A percentile compares a stretch with the other conserved stretches of the same genome.
Conservation (phyloP, 2,888 invertebrate species). For the Cepaea hortensis region DNA sequence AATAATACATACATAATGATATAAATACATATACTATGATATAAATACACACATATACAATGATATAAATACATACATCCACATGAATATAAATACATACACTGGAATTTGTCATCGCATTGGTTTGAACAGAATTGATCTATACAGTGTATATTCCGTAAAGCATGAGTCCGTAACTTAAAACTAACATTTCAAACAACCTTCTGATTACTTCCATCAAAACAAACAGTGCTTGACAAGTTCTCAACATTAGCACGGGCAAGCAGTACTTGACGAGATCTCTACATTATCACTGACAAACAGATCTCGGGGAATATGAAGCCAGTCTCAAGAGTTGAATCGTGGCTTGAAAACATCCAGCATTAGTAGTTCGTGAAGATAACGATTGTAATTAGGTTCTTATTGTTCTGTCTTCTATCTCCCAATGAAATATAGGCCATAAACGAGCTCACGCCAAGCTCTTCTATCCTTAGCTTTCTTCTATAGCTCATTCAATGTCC, state of each 20-base stretch:
- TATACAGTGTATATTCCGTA: neutral
- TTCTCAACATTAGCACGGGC: neutral
- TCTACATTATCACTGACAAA: no score
- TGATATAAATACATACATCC: slow-evolving; percentile 2
- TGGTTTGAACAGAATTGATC: neutral
- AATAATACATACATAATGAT: neutral
- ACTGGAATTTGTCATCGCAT: slow-evolving; percentile 40
- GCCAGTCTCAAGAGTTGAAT: no score
- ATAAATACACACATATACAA: neutral
- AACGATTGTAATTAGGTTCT: no score
- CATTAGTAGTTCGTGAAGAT: no score
- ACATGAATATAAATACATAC: slow-evolving; percentile 42
- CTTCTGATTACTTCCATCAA: neutral
- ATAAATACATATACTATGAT: neutral
- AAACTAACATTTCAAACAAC: neutral
- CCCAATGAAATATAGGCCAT: no score
- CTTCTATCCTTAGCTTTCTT: no score
- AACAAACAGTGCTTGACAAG: neutral
- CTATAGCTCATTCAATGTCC: no score
- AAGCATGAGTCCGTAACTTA: neutral
- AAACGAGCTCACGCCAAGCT: no score
- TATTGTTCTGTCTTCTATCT: no score
- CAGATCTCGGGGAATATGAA: no score
- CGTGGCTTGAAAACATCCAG: no score
- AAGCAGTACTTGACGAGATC: neutral